phyloP scores from a whole-genome alignment of 2,113 vertebrate genomes.

The Glaucomys volans region DNA sequence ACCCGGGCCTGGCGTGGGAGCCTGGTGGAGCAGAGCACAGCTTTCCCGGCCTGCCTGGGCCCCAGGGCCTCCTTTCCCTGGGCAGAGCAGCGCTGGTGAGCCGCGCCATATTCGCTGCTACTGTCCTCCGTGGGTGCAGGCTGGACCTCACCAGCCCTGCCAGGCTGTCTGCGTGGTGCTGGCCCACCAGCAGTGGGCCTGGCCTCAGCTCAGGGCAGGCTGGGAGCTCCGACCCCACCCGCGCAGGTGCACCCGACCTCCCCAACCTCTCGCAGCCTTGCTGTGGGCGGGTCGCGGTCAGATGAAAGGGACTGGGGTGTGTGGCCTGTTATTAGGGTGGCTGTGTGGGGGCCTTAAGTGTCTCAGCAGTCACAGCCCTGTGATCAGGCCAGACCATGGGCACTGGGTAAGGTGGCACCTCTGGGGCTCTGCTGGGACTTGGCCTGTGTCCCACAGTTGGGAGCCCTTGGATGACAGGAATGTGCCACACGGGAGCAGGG shows the following conservation, averaged over 20 bases:
- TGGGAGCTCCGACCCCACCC: too few species aligned
- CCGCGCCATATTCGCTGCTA: too few species aligned
- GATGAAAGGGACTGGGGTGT: not conserved
- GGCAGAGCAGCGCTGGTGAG: too few species aligned
- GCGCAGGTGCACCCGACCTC: too few species aligned
- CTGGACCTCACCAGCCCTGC: too few species aligned
- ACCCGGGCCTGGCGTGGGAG: not conserved
- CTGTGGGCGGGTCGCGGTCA: rapidly evolving
- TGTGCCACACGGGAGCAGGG: rapidly evolving
- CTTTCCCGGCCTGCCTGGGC: not conserved
- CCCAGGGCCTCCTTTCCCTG: not conserved
- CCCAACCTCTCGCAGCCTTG: not conserved
- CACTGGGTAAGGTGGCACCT: not conserved
- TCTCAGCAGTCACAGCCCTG: not conserved
- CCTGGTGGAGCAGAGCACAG: rapidly evolving
- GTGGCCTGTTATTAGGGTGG: not conserved
- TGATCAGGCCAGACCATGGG: not conserved
- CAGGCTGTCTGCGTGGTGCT: too few species aligned
- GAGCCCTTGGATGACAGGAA: not conserved
- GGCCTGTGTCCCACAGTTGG: rapidly evolving
- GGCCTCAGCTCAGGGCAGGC: too few species aligned
- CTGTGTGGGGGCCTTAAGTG: not conserved
- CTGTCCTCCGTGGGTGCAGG: too few species aligned
- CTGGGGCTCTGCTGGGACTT: not conserved
- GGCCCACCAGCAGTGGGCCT: too few species aligned